These are phyloP conservation scores for Volucella bombylans DNA, from an alignment of 2,888 invertebrate species.

Conservation along the genomic window DNA sequence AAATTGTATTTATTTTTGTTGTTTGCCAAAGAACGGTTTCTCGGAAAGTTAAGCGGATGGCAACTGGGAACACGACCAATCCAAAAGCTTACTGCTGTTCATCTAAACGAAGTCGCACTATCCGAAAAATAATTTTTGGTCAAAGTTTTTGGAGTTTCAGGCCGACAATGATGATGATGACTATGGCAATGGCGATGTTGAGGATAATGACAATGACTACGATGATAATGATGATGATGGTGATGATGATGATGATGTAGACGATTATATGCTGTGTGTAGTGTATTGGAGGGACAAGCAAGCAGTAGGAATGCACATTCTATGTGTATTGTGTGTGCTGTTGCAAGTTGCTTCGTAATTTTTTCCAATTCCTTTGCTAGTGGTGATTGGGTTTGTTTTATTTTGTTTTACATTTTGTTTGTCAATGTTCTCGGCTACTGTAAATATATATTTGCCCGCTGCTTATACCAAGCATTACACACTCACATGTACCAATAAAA, in stretches of 20 bases:
- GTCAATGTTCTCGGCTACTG: constrained; percentile 73
- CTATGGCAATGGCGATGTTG: constrained; percentile 53
- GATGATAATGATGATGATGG: constrained; percentile 52
- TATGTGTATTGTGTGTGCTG: constrained; percentile 75
- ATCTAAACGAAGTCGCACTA: constrained; percentile 82
- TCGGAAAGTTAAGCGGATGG: constrained; percentile 53
- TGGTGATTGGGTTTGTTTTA: constrained; percentile 74
- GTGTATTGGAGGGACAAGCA: constrained; percentile 60
- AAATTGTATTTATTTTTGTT: constrained; percentile 27
- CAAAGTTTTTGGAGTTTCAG: constrained; percentile 79
- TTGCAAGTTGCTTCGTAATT: constrained; percentile 75
- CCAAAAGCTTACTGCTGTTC: constrained; percentile 83
- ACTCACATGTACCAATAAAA: constrained; percentile 64
- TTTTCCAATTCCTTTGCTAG: constrained; percentile 66
- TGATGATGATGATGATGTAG: constrained; percentile 62
- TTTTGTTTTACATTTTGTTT: constrained; percentile 62
- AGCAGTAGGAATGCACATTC: constrained; percentile 63
- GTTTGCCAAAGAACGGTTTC: constrained; percentile 29
- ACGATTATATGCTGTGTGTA: constrained; percentile 61
- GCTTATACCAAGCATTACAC: constrained; percentile 73
- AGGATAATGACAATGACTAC: constrained; percentile 56
- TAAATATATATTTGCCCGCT: constrained; percentile 71
- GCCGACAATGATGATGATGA: constrained; percentile 50
- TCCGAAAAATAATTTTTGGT: constrained; percentile 81
- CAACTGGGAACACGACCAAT: constrained; percentile 80